phyloP scores from a whole-genome alignment of 1,140 invertebrate species.

The Drosophila albomicans region DNA sequence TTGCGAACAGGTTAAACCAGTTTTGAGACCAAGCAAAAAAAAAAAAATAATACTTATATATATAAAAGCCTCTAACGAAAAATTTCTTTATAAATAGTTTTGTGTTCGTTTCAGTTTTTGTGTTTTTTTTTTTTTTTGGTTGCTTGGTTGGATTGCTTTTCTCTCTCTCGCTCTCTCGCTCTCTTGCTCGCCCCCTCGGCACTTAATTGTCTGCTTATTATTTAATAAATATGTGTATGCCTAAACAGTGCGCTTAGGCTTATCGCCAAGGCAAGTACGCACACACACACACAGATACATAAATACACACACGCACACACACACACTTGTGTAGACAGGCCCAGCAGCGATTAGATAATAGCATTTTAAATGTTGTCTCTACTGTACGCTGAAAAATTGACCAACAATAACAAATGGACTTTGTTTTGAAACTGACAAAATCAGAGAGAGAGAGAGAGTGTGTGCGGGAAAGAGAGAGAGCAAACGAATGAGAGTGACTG shows the following conservation, averaged over 20 bases:
- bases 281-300: slow-evolving; percentile 5
- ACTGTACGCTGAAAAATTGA: slow-evolving; percentile 74
- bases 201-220: slow-evolving; percentile 58
- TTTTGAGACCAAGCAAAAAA: slow-evolving; percentile 54
- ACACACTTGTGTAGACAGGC: background rate
- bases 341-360: slow-evolving; percentile 71
- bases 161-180: background rate
- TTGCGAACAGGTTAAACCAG: slow-evolving; percentile 69
- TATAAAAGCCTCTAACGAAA: slow-evolving; percentile 19
- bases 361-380: slow-evolving; percentile 77
- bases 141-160: background rate
- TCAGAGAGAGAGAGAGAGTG: background rate
- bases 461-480: slow-evolving; percentile 2
- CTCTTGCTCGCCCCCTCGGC: slow-evolving; percentile 11
- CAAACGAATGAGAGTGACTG: slow-evolving; percentile 5
- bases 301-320: slow-evolving; percentile 9
- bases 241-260: slow-evolving; percentile 67
- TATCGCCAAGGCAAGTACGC: slow-evolving; percentile 55
- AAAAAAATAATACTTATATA: slow-evolving; percentile 15
- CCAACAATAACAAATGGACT: slow-evolving; percentile 73
- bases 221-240: slow-evolving; percentile 63
- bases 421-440: slow-evolving; percentile 69
- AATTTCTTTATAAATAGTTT: slow-evolving; percentile 64
- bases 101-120: slow-evolving; percentile 13
- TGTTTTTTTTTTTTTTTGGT: slow-evolving; percentile 4